These are phyloP conservation scores for Meda fulgida DNA, from an alignment of 2,797 vertebrate species.

Conservation along the genomic window DNA sequence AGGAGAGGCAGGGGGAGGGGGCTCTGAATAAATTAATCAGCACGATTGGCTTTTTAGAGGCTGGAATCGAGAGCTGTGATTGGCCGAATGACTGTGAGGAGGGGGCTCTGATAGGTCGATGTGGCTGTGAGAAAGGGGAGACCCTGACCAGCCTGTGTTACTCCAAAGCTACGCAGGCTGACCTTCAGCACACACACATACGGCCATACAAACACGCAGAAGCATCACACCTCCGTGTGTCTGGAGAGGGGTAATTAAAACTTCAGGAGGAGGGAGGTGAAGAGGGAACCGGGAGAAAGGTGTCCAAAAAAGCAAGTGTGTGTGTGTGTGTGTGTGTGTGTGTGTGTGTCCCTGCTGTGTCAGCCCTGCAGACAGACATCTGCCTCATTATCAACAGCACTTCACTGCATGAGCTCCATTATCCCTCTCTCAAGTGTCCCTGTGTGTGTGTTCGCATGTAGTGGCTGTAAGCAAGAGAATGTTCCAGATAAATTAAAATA, in stretches of 20 bases:
- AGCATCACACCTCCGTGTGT: constrained; percentile 61
- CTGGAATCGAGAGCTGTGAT: constrained; percentile 74
- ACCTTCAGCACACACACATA: constrained; percentile 60
- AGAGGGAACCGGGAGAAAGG: constrained; percentile 48
- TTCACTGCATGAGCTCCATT: constrained; percentile 79
- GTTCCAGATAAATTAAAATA: constrained; percentile 50
- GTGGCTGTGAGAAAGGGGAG: constrained; percentile 90
- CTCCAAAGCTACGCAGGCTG: constrained; percentile 82
- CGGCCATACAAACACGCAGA: constrained; percentile 24
- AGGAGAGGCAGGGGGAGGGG: constrained; percentile 57
- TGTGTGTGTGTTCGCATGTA: constrained; percentile 44
- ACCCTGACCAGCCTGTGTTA: constrained; percentile 84
- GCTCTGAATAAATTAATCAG: constrained; percentile 88
- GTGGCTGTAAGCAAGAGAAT: constrained; percentile 51
- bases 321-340: constrained; percentile 58
- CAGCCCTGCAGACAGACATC: constrained; percentile 80
- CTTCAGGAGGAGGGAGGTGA: constrained; percentile 56
- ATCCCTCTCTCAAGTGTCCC: constrained; percentile 60
- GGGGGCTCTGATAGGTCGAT: constrained; percentile 74
- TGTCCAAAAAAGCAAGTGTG: constrained; percentile 44
- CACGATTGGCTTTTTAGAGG: constrained; percentile 83
- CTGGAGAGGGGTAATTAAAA: constrained; percentile 66
- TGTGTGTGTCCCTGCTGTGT: constrained; percentile 67
- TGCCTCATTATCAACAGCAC: constrained; percentile 82
- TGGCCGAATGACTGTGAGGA: constrained; percentile 70